These are phyloP conservation scores for Subanguina moxae DNA, from an alignment of 1,140 invertebrate genomes.

Conservation along the genomic window DNA sequence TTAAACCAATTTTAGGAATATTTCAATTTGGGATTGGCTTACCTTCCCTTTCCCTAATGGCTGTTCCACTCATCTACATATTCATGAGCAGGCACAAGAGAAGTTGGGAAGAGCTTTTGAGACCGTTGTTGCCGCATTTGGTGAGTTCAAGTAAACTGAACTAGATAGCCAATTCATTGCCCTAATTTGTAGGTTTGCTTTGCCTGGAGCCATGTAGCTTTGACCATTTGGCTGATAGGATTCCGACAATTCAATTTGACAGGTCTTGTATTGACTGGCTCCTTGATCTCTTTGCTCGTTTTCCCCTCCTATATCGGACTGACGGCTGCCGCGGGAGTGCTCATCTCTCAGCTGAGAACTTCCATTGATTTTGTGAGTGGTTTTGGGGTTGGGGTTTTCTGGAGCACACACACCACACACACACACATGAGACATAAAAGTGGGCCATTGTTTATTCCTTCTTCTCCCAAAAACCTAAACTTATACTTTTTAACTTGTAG, in stretches of 20 bases:
- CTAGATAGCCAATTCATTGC: neutral
- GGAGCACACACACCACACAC: no score
- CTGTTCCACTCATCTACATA: slow-evolving; percentile 45
- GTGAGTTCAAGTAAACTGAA: neutral
- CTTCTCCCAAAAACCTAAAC: neutral
- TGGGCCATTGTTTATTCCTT: no score
- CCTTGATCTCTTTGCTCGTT: slow-evolving; percentile 46
- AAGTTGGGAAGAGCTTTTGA: neutral
- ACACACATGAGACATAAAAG: no score
- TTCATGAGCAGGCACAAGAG: slow-evolving; percentile 33
- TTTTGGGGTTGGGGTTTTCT: neutral
- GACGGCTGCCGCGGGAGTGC: slow-evolving; percentile 34
- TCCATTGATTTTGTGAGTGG: slow-evolving; percentile 48
- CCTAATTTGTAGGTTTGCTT: slow-evolving; percentile 43
- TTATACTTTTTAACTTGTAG: slow-evolving; percentile 36
- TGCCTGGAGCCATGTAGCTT: slow-evolving; percentile 46
- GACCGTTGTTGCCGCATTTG: neutral
- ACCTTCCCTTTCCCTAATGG: slow-evolving; percentile 35
- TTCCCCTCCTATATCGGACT: slow-evolving; percentile 39
- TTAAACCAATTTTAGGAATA: slow-evolving; percentile 19
- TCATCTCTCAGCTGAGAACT: slow-evolving; percentile 40
- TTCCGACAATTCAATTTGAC: slow-evolving; percentile 37
- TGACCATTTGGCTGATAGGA: slow-evolving; percentile 53
- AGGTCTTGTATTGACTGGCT: slow-evolving; percentile 40
- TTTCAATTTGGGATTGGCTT: slow-evolving; percentile 34